A percentile compares a stretch with the other conserved stretches of the same genome.
These are phyloP conservation scores for Dromiciops gliroides DNA, from an alignment of 2,113 vertebrate species.

Conservation along the genomic window DNA sequence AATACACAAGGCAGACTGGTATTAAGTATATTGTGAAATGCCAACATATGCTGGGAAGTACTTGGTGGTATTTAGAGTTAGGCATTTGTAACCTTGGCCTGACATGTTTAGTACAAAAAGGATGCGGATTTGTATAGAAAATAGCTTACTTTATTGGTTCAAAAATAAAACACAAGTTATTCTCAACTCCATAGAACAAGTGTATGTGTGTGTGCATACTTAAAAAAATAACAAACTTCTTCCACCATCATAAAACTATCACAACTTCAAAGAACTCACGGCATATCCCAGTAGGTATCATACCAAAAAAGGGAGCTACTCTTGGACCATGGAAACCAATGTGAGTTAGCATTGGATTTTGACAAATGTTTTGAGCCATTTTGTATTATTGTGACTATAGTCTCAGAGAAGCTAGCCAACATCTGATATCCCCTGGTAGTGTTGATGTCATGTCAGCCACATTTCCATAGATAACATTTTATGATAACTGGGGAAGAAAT, in stretches of 20 bases:
- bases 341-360: not conserved
- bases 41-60: constrained; percentile 14
- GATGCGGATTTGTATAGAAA: constrained; percentile 37
- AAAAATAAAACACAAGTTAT: constrained; percentile 44
- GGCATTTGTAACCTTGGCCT: not conserved
- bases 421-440: not conserved
- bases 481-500: constrained; percentile 37
- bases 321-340: not conserved
- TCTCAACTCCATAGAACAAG: constrained; percentile 53
- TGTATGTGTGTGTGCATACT: not conserved
- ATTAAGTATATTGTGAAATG: constrained; percentile 53
- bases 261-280: constrained; percentile 38
- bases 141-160: constrained; percentile 52
- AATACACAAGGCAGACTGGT: constrained; percentile 54
- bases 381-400: not conserved
- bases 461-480: constrained; percentile 42
- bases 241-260: not conserved
- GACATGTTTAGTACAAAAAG: not conserved
- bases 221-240: constrained; percentile 46
- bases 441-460: not conserved
- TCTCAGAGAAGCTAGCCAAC: not conserved
- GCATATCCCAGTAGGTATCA: not conserved
- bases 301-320: not conserved
- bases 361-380: constrained; percentile 31
- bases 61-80: constrained; percentile 26